Evolutionary conservation across 2,113 vertebrate species (phyloP).

Genomic region (Gallinago jamesoni): DNA sequence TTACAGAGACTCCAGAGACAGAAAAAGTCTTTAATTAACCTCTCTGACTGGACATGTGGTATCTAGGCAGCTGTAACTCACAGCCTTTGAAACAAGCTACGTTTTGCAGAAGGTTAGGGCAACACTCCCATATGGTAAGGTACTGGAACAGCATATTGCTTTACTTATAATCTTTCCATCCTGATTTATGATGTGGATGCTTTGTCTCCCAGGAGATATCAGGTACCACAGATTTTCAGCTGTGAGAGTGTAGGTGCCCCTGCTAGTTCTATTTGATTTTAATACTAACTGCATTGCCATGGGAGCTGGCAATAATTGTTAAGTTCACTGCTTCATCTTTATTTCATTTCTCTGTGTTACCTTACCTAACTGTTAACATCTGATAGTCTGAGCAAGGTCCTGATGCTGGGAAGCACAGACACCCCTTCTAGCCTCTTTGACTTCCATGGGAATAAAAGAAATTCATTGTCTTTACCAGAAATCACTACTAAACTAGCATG

Average conservation of each 20-base stretch:
- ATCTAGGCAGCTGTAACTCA: background rate
- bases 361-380: background rate
- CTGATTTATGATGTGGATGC: background rate
- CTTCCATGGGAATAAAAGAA: background rate
- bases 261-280: background rate
- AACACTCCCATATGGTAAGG: background rate
- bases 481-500: background rate
- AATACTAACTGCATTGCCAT: background rate
- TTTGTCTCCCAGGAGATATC: background rate
- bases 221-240: background rate
- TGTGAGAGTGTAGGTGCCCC: background rate
- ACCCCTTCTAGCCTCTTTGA: background rate
- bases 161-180: background rate
- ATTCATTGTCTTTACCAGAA: background rate
- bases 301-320: background rate
- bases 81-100: background rate
- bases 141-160: background rate
- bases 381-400: background rate
- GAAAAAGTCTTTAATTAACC: conserved; percentile 1
- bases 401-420: background rate
- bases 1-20: background rate
- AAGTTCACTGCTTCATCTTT: background rate
- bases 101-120: background rate
- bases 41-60: background rate
- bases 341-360: background rate